These are phyloP conservation scores for Tachystola acroxantha DNA, from an alignment of 2,888 invertebrate genomes.

Conservation along the genomic window DNA sequence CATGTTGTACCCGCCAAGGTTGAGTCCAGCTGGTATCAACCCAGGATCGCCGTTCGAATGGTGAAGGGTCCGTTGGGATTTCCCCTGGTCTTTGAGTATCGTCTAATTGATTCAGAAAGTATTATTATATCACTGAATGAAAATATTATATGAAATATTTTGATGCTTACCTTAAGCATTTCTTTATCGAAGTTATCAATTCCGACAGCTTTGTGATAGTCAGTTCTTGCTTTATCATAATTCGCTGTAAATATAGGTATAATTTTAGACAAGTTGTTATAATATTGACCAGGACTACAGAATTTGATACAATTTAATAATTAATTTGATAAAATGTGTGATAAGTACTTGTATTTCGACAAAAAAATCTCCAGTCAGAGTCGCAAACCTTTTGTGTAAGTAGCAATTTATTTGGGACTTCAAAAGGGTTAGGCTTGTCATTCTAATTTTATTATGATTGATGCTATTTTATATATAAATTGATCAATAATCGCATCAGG, in stretches of 20 bases:
- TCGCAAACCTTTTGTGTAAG: too few species aligned
- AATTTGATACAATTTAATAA: too few species aligned
- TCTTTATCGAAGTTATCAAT: conserved; percentile 27
- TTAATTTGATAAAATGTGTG: too few species aligned
- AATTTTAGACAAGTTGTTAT: too few species aligned
- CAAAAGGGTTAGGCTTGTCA: too few species aligned
- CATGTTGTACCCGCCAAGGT: conserved; percentile 53
- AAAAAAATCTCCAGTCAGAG: too few species aligned
- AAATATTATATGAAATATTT: conserved; percentile 5
- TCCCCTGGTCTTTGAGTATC: conserved; percentile 30
- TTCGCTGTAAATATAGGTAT: conserved; percentile 26
- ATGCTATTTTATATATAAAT: too few species aligned
- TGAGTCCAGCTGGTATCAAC: conserved; percentile 53
- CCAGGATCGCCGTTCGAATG: conserved; percentile 14
- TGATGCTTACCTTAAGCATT: conserved; percentile 38
- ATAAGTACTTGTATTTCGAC: too few species aligned
- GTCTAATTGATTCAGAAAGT: conserved; percentile 22
- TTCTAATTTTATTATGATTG: too few species aligned
- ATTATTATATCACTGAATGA: not conserved
- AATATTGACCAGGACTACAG: too few species aligned
- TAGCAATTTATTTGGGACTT: too few species aligned
- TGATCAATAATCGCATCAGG: too few species aligned
- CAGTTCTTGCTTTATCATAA: conserved; percentile 20
- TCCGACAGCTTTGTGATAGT: conserved; percentile 22
- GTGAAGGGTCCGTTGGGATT: conserved; percentile 32